phyloP scores from a whole-genome alignment of 2,888 invertebrate species.

The Drosophila nr. medialis region DNA sequence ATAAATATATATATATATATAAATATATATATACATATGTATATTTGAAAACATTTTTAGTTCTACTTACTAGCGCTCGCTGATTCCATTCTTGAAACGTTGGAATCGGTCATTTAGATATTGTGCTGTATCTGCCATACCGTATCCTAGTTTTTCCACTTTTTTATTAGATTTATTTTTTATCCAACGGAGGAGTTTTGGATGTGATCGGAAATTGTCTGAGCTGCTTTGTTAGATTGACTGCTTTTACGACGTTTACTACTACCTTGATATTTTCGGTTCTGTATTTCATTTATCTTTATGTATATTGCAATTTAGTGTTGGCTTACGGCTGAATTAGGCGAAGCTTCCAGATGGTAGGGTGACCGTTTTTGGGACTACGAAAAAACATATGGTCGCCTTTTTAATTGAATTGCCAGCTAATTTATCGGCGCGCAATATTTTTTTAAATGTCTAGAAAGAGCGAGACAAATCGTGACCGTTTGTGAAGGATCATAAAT shows the following conservation, averaged over 20 bases:
- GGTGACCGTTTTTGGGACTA: constrained; percentile 13
- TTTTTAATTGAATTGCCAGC: background rate
- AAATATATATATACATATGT: constrained; percentile 1
- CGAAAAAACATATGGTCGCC: constrained; percentile 7
- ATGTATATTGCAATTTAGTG: constrained; percentile 60
- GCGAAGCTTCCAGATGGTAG: constrained; percentile 49
- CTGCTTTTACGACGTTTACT: constrained; percentile 50
- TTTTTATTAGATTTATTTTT: constrained; percentile 34
- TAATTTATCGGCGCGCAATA: constrained; percentile 12
- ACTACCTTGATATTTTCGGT: constrained; percentile 43
- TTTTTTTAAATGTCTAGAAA: constrained; percentile 3
- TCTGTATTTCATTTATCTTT: constrained; percentile 42
- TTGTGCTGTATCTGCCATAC: constrained; percentile 67
- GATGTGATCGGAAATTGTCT: constrained; percentile 39
- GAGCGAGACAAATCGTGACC: background rate
- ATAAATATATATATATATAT: constrained; percentile 2
- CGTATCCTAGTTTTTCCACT: constrained; percentile 30
- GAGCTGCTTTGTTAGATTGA: constrained; percentile 31
- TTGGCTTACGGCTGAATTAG: constrained; percentile 14
- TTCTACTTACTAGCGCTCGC: constrained; percentile 83
- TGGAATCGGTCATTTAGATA: constrained; percentile 72
- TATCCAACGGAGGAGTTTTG: constrained; percentile 74
- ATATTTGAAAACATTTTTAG: background rate
- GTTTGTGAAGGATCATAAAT: background rate
- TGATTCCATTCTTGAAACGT: constrained; percentile 77